Evolutionary conservation across 1,140 invertebrate genomes (phyloP).

Genomic region (Amyelois transitella): DNA sequence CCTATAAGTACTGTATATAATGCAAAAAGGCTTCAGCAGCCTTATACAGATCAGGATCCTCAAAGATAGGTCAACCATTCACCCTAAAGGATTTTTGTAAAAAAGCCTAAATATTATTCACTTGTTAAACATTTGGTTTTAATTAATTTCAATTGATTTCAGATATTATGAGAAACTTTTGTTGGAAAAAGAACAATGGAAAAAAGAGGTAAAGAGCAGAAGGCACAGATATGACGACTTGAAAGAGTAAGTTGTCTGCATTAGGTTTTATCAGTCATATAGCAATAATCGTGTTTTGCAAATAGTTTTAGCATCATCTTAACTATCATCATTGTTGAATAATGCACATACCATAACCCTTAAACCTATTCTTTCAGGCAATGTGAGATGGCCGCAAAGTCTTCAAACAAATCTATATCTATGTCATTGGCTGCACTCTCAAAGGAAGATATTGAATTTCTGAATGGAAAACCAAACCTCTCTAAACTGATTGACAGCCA

Average conservation of each 20-base stretch:
- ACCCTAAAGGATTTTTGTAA: no score
- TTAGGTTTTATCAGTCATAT: no score
- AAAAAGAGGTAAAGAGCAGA: constrained; percentile 53
- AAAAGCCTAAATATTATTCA: no score
- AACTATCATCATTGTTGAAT: not conserved
- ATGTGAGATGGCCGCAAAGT: constrained; percentile 43
- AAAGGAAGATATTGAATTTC: constrained; percentile 61
- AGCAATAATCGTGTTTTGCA: no score
- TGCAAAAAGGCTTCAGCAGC: no score
- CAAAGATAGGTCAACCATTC: no score
- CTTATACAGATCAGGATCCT: not conserved
- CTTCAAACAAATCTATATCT: constrained; percentile 33
- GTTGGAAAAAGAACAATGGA: constrained; percentile 58
- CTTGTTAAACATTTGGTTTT: no score
- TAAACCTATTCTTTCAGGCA: constrained; percentile 35
- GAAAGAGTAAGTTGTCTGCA: constrained; percentile 48
- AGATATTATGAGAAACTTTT: constrained; percentile 54
- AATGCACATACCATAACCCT: not conserved
- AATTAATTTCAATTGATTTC: constrained; percentile 20
- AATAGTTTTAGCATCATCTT: no score
- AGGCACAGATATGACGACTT: constrained; percentile 55
- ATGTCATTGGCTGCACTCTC: constrained; percentile 49
- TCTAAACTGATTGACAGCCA: constrained; percentile 49
- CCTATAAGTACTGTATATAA: no score
- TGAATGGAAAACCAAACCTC: constrained; percentile 54